Evolutionary conservation across 2,797 vertebrate genomes (phyloP).

Genomic region (Pangasius sanitwongsei): DNA sequence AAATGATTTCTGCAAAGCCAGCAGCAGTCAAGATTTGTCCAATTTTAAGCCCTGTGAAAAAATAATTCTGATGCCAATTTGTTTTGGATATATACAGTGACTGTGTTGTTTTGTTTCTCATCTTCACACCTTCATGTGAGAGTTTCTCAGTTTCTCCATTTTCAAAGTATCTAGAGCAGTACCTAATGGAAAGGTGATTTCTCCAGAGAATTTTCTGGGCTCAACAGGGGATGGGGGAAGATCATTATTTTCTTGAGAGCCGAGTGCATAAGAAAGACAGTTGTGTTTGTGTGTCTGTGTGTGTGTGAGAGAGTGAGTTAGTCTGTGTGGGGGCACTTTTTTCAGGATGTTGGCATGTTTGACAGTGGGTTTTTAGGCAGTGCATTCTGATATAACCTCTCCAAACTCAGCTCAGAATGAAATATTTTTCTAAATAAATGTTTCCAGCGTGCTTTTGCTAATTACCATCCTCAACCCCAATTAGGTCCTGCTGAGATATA

Average conservation of each 20-base stretch:
- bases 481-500: not conserved
- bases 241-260: slow-evolving; percentile 66
- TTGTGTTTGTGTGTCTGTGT: slow-evolving; percentile 25
- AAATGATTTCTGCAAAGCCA: slow-evolving; percentile 18
- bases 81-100: slow-evolving; percentile 28
- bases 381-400: slow-evolving; percentile 43
- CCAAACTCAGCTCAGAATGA: slow-evolving; percentile 21
- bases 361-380: slow-evolving; percentile 62
- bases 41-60: slow-evolving; percentile 28
- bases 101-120: slow-evolving; percentile 11
- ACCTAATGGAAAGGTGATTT: slow-evolving; percentile 45
- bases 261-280: slow-evolving; percentile 48
- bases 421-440: not conserved
- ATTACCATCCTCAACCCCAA: not conserved
- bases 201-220: slow-evolving; percentile 47
- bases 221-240: slow-evolving; percentile 51
- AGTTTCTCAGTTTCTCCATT: slow-evolving; percentile 29
- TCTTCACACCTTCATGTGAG: slow-evolving; percentile 29
- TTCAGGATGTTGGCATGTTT: slow-evolving; percentile 54
- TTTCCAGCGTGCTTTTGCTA: not conserved
- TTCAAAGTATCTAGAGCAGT: slow-evolving; percentile 37
- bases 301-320: not conserved
- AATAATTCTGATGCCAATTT: slow-evolving; percentile 27
- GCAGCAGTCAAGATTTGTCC: slow-evolving; percentile 9
- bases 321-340: slow-evolving; percentile 8